A percentile compares a stretch with the other conserved stretches of the same genome.
phyloP scores from a whole-genome alignment of 2,113 vertebrate genomes.

The Trichomycterus rosablanca region DNA sequence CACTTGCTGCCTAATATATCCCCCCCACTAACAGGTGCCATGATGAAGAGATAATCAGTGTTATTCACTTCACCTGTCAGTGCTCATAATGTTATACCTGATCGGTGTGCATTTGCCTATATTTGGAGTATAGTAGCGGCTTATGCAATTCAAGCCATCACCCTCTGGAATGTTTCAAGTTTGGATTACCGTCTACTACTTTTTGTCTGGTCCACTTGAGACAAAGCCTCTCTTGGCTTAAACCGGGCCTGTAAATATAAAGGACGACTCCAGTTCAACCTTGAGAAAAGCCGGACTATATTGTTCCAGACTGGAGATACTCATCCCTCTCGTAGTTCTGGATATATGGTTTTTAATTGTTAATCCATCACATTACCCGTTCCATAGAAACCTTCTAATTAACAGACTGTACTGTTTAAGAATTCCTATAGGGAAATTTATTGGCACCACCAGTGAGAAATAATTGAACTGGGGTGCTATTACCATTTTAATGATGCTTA shows the following conservation, averaged over 20 bases:
- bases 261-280: neutral
- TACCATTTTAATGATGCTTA: slow-evolving; percentile 11
- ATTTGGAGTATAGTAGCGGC: neutral
- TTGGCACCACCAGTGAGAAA: neutral
- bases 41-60: no score
- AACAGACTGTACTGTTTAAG: slow-evolving; percentile 12
- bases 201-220: neutral
- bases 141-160: neutral
- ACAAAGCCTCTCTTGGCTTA: neutral
- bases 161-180: neutral
- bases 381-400: slow-evolving; percentile 2
- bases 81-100: no score
- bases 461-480: slow-evolving; percentile 1
- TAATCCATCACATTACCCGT: neutral
- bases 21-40: no score
- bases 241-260: neutral
- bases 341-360: neutral
- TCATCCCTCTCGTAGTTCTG: neutral
- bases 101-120: no score
- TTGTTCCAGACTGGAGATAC: neutral
- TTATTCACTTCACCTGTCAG: no score
- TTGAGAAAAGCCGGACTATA: neutral
- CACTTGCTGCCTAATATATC: no score
- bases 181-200: neutral
- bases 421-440: slow-evolving; percentile 11